Base-by-base conservation (phyloP, 2,888 invertebrate species). In the Blastobasis lacticolella region DNA sequence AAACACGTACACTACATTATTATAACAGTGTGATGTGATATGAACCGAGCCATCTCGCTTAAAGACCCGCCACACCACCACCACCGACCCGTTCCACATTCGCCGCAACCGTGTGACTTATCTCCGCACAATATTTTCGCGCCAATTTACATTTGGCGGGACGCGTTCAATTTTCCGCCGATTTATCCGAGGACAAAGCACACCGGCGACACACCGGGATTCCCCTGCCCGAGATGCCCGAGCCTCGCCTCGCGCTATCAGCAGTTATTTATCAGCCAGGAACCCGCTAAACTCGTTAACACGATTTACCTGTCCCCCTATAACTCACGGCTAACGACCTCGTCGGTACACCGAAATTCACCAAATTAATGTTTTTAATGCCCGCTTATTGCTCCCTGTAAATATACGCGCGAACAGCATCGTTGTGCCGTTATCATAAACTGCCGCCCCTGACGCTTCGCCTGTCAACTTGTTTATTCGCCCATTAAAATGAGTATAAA, bases 221-320 rank as follows among this genome's bases (percentile, higher is more conserved):
- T 23, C 23, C 23, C 23, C 23, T 23, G 23, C 23, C 23, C 23
- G 23, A 23, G 23, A 23, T 23, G 23, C 23, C 23, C n/a, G n/a
- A 23, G 23, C 23, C 1, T 23, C 23, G 23, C 23, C 23, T 23
- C 23, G 23, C 45, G 48, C 37, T 52, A 52, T 52, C 52, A 42
- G 37, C 36, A 37, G 52, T 52, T 52, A 52, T 52, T 52, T 52
- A 52, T 52, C 52, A 48, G 49, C 38, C 37, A 37, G 52, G 51
- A 48, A 47, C 51, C 48, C 50, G 45, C 45, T 52, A 41, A 48
- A 48, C 52, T 52, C 52, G 52, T 52, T 52, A 52, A 49, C 52
- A 40, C 48, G 52, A 52, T 52, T 52, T 52, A 50, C 50, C 50
- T 50, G 50, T 40, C 50, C 50, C 49, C 49, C 50, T 41, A 50